Evolutionary conservation across 2,888 invertebrate genomes (phyloP), one percentile per base, ranked within the genome.

Genomic region (Isoperla grammatica): DNA sequence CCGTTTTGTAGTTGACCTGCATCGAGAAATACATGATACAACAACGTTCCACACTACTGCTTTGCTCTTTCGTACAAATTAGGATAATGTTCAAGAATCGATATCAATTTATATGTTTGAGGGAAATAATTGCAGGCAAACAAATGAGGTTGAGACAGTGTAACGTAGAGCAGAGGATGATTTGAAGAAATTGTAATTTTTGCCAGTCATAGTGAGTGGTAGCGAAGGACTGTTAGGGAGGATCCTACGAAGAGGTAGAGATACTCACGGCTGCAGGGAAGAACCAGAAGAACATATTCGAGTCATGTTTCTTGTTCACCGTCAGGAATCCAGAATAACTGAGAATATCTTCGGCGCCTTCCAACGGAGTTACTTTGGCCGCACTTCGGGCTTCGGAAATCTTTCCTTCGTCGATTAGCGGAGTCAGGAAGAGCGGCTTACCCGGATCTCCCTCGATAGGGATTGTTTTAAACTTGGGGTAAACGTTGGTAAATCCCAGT

Each of bases 261-360:
- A 1, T 5, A 22, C 57, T 54, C 43, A 62, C 62, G 55, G 60
- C 57, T 2, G 54, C 57, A 6, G 29, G 29, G 29, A 71, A 93
- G 71, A 88, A 94, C 94, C 94, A 95, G 74, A 95, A 92, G 76
- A 93, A 95, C 74, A 90, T 79, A 70, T 94, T 92, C 0, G 92
- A 90, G 66, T 88, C 82, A 69, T 78, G 85, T 1, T 78, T 73
- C 67, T 86, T 82, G 71, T 94, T 85, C 0, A 95, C 93, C 0
- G 93, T 95, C 57, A 95, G 78, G 71, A 85, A 94, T 9, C 90
- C 89, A n/a, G 89, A 80, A 69, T 86, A 88, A 68, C 89, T 89
- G 65, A 77, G 79, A 20, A 87, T 75, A 12, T 79, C 76, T 35
- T 76, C 78, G 53, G 58, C 67, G 13, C 74, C 71, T 46, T 57